Percentiles rank a stretch among this genome's conserved stretches.
Conservation (phyloP, 2,888 invertebrate species). For the Scaptomyza reducta region DNA sequence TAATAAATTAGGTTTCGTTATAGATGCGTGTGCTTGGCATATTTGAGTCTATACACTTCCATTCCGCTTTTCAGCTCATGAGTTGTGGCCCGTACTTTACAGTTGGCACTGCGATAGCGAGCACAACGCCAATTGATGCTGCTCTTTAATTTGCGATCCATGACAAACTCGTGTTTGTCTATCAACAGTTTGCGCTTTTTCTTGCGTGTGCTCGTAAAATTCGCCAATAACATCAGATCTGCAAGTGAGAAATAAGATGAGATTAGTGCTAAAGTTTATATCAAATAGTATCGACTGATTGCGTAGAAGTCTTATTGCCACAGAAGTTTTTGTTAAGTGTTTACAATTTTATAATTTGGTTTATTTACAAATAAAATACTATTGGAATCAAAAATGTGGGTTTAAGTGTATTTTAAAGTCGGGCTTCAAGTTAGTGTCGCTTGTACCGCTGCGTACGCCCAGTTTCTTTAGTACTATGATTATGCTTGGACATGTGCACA, state of each 20-base stretch:
- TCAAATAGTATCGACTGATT: background rate
- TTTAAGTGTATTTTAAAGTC: background rate
- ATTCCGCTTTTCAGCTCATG: constrained; percentile 70
- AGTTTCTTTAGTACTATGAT: constrained; percentile 63
- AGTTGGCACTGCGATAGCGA: constrained; percentile 80
- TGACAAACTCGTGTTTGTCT: constrained; percentile 80
- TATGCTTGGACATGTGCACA: constrained; percentile 78
- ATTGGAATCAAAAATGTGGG: background rate
- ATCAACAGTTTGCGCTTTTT: constrained; percentile 81
- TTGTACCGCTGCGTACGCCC: constrained; percentile 25
- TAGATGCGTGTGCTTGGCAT: constrained; percentile 75
- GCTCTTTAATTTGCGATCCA: constrained; percentile 82
- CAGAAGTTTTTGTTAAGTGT: background rate
- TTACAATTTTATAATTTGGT: constrained; percentile 1
- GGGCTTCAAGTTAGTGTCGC: background rate
- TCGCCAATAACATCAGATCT: constrained; percentile 53
- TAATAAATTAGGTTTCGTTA: constrained; percentile 12
- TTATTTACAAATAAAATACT: constrained; percentile 4
- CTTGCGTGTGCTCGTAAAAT: constrained; percentile 81
- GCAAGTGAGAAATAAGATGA: constrained; percentile 9
- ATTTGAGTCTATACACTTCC: constrained; percentile 79
- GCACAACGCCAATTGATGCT: constrained; percentile 84
- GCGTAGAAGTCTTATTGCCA: too few relatives aligned
- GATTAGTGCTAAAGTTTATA: constrained; percentile 24
- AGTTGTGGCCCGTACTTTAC: constrained; percentile 83